A percentile compares a stretch with the other conserved stretches of the same genome.
Conservation (phyloP, 2,888 invertebrate species). For the Crossocerus cetratus region DNA sequence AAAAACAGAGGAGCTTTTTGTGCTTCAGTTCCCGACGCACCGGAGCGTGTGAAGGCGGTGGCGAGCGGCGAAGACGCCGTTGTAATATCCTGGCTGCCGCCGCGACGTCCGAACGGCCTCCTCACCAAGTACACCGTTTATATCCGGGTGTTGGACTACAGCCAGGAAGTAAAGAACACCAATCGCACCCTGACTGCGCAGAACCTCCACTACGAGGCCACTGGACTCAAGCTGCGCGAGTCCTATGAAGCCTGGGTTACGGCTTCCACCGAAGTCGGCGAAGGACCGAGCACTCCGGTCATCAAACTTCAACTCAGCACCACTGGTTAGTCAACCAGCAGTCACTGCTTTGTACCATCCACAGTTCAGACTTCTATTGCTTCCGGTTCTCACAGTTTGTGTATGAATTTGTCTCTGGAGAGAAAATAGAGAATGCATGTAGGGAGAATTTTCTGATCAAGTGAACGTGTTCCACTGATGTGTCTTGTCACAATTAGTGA, state of each 20-base stretch:
- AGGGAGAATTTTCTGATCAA: too few relatives aligned
- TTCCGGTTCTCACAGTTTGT: too few relatives aligned
- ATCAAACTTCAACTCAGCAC: slow-evolving; percentile 78
- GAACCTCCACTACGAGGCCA: slow-evolving; percentile 78
- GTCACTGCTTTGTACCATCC: too few relatives aligned
- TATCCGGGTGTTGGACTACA: slow-evolving; percentile 79
- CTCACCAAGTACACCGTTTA: slow-evolving; percentile 82
- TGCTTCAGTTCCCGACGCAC: slow-evolving; percentile 79
- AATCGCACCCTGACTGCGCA: slow-evolving; percentile 77
- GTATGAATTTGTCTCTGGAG: too few relatives aligned
- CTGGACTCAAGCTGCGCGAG: slow-evolving; percentile 78
- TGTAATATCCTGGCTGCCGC: slow-evolving; percentile 83
- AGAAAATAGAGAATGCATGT: too few relatives aligned
- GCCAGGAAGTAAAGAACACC: slow-evolving; percentile 78
- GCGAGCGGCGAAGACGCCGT: slow-evolving; percentile 80
- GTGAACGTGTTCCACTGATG: too few relatives aligned
- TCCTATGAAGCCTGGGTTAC: slow-evolving; percentile 82
- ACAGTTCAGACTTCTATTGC: too few relatives aligned
- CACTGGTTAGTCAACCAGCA: slow-evolving; percentile 67
- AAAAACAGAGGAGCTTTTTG: background rate
- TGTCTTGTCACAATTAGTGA: too few relatives aligned
- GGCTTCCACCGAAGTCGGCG: slow-evolving; percentile 81
- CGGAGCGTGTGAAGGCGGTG: slow-evolving; percentile 81
- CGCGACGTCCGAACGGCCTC: slow-evolving; percentile 81
- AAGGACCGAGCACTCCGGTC: slow-evolving; percentile 80